Evolutionary conservation across 2,888 invertebrate species (phyloP), one percentile per base, ranked within the genome.

Genomic region (Antitype chi): DNA sequence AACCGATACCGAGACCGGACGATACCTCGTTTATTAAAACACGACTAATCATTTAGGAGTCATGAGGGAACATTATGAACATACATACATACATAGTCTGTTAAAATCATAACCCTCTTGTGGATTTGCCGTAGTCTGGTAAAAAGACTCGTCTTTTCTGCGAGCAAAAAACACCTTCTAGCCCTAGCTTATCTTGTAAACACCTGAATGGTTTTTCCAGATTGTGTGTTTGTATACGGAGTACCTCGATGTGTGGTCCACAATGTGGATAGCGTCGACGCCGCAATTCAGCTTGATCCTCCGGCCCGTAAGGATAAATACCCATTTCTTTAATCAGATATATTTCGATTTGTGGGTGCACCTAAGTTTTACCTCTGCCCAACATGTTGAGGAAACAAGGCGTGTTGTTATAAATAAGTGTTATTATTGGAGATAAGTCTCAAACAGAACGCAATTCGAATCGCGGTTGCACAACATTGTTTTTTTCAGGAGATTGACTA

Each of bases 171-270:
- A n/a, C 1, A 28, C 11, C 11, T 28, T 17, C 28, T 38, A 20
- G 25, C 6, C n/a, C 32, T 25, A 38, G 0, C 49, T n/a, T 20
- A 20, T 66, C 20, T 13, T 23, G 38, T 43, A 43, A 43, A n/a
- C 23, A 11, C 1, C 8, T 3, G 59, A 38, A 49, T 66, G 23
- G 7, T 20, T 38, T 75, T 17, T 77, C 78, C 87, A 95, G 95
- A 93, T 70, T 95, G 94, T 75, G 62, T 94, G 43, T 93, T 91
- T 81, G 89, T 94, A 1, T 95, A 93, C 74, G 92, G 91, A 32
- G 85, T 87, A 11, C 94, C 94, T 15, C 89, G 85, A 20, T 94
- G 94, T 83, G 80, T 92, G 11, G 80, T 93, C 0, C 94, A 94
- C 71, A 85, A 80, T 1, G 25, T 13, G 32, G 2, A n/a, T 63